These are phyloP conservation scores for Camponotus pennsylvanicus DNA, from an alignment of 1,140 invertebrate species.

Conservation along the genomic window DNA sequence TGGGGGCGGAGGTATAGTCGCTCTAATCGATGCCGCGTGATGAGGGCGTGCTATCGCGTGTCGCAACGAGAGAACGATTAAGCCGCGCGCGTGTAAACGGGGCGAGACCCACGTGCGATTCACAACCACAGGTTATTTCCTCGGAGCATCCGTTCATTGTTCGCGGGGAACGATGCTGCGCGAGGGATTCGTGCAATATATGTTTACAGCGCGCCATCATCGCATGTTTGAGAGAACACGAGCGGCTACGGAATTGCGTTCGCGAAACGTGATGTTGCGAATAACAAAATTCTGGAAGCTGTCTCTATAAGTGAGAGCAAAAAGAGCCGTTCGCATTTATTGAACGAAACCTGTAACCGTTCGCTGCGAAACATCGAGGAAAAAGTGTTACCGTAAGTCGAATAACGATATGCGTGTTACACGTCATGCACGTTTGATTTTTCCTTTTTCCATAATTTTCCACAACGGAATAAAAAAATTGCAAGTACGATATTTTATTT, in stretches of 20 bases:
- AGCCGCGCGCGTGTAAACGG: constrained; percentile 34
- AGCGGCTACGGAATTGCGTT: neutral
- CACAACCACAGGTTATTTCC: constrained; percentile 8
- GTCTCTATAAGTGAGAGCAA: constrained; percentile 35
- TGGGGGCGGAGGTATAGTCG: neutral
- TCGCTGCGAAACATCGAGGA: constrained; percentile 43
- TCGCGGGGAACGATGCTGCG: neutral
- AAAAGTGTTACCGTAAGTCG: constrained; percentile 54
- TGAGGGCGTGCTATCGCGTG: constrained; percentile 48
- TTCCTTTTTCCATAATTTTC: constrained; percentile 34
- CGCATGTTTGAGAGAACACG: constrained; percentile 23
- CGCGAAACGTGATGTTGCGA: constrained; percentile 26
- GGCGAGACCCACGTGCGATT: constrained; percentile 38
- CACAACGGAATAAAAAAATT: neutral
- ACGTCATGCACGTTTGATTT: constrained; percentile 9
- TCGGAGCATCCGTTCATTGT: constrained; percentile 46
- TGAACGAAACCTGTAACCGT: constrained; percentile 39
- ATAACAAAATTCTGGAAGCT: constrained; percentile 37
- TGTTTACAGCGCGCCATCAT: neutral
- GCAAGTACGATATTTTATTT: neutral
- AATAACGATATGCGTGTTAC: constrained; percentile 38
- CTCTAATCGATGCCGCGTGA: constrained; percentile 47
- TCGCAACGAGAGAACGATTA: constrained; percentile 34
- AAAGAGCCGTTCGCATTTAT: neutral
- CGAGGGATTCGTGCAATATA: neutral